These are phyloP conservation scores for Tamandua tetradactyla DNA, from an alignment of 2,797 vertebrate species.

Conservation along the genomic window DNA sequence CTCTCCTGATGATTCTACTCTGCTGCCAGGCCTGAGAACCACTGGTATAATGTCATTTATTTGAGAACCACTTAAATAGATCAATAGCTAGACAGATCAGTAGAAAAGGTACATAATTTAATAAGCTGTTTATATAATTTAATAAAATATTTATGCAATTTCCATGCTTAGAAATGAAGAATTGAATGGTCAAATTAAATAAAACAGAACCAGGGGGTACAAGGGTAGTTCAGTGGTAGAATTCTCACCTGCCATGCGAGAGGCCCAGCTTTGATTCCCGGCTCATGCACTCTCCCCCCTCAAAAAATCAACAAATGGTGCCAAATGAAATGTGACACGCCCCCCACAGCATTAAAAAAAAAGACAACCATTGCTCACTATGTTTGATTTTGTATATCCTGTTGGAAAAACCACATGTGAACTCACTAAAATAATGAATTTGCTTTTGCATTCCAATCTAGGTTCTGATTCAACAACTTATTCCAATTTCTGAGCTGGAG, in stretches of 20 bases:
- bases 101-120: neutral
- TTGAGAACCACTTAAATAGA: neutral
- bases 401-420: slow-evolving; percentile 43
- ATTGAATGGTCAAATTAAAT: slow-evolving; percentile 6
- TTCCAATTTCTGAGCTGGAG: slow-evolving; percentile 38
- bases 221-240: too few relatives aligned
- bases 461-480: slow-evolving; percentile 52
- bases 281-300: too few relatives aligned
- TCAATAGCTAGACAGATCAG: neutral
- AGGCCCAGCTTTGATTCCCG: too few relatives aligned
- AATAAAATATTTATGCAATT: neutral
- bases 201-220: too few relatives aligned
- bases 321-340: too few relatives aligned
- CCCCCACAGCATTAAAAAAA: too few relatives aligned
- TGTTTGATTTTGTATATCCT: slow-evolving; percentile 10
- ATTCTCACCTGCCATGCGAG: too few relatives aligned
- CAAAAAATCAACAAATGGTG: too few relatives aligned
- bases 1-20: neutral
- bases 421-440: slow-evolving; percentile 23
- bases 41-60: neutral
- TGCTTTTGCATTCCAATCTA: slow-evolving; percentile 17
- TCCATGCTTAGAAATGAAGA: neutral
- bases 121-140: neutral
- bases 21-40: neutral
- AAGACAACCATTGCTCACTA: slow-evolving; percentile 8